Percentiles rank a stretch among this genome's conserved stretches.
These are phyloP conservation scores for Tamandua tetradactyla DNA, from an alignment of 2,797 vertebrate species.

Conservation along the genomic window DNA sequence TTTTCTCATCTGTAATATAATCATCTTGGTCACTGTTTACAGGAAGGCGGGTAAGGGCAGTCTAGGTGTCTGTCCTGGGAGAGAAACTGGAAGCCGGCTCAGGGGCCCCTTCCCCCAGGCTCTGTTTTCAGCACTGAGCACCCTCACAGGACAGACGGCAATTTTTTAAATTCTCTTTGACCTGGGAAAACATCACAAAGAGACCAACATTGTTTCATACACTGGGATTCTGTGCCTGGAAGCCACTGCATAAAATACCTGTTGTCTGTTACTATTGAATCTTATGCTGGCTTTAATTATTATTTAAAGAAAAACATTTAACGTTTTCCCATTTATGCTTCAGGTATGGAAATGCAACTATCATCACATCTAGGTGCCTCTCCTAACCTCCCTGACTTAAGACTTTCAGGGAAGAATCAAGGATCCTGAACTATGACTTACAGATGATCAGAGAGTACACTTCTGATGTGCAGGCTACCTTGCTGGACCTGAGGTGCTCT, in stretches of 20 bases:
- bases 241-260: background rate
- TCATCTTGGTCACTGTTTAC: background rate
- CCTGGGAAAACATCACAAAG: background rate
- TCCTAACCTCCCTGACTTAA: background rate
- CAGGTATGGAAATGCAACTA: background rate
- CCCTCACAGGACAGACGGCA: background rate
- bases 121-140: background rate
- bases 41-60: background rate
- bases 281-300: background rate
- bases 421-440: background rate
- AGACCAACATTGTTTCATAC: background rate
- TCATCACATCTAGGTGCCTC: background rate
- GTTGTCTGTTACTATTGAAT: background rate
- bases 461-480: background rate
- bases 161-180: background rate
- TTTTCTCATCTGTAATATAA: background rate
- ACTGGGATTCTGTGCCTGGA: background rate
- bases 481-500: background rate
- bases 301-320: background rate
- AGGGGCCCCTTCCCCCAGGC: background rate
- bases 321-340: background rate
- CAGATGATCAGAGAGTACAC: background rate
- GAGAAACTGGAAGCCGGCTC: fast-evolving
- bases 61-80: background rate
- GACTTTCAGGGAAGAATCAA: background rate